These are phyloP conservation scores for Quadroppia sp. DNA, from an alignment of 2,888 invertebrate species.

Conservation along the genomic window DNA sequence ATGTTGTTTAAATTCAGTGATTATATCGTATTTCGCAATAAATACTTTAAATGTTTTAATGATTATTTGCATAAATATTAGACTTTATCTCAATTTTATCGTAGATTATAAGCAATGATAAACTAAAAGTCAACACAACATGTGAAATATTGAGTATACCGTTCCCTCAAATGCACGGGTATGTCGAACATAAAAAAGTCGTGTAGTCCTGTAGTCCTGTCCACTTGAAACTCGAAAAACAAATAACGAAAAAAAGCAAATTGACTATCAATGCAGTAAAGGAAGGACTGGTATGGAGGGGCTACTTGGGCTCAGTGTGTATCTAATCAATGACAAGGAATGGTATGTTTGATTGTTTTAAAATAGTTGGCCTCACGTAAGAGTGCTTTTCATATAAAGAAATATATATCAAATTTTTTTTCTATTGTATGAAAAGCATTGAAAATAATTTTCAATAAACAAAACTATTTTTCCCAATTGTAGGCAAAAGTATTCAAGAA, in stretches of 20 bases:
- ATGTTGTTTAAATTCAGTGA: no score
- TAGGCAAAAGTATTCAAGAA: not conserved
- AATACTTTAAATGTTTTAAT: no score
- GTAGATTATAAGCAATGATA: no score
- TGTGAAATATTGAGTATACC: no score
- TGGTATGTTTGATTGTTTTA: slow-evolving; percentile 10
- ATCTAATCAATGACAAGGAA: slow-evolving; percentile 15
- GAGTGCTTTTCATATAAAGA: not conserved
- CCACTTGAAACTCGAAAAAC: not conserved
- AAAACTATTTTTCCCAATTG: slow-evolving; percentile 21
- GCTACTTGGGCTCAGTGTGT: slow-evolving; percentile 3
- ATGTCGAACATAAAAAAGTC: not conserved
- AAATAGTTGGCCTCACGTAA: slow-evolving; percentile 33
- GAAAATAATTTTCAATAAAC: slow-evolving; percentile 17
- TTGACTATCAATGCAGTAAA: slow-evolving; percentile 8
- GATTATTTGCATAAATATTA: no score
- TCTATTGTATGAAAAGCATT: slow-evolving; percentile 1
- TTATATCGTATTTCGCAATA: no score
- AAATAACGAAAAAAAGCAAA: slow-evolving; percentile 10
- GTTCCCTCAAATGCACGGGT: no score
- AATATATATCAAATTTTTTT: slow-evolving; percentile 6
- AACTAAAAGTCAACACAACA: no score
- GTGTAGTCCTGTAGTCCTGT: not conserved
- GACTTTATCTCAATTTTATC: no score
- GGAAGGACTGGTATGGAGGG: not conserved